Conservation (phyloP, 2,888 invertebrate genomes). For the Autographa gamma region DNA sequence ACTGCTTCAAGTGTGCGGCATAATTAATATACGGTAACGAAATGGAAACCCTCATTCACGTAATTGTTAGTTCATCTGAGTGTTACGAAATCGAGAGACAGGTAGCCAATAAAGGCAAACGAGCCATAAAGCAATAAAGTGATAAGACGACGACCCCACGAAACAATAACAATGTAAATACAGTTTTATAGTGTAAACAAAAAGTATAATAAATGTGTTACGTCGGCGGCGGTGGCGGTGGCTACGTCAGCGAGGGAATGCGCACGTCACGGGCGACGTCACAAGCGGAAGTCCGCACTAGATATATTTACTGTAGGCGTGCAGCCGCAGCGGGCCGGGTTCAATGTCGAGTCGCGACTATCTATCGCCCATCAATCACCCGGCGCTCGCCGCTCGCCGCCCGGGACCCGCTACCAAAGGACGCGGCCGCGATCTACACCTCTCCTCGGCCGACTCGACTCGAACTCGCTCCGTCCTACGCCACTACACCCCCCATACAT, state of each 20-base stretch:
- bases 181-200: conserved; percentile 87
- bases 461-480: conserved; percentile 50
- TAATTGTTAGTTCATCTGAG: conserved; percentile 39
- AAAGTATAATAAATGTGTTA: conserved; percentile 81
- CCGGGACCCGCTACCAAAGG: conserved; percentile 55
- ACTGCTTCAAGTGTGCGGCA: conserved; percentile 2
- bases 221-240: conserved; percentile 72
- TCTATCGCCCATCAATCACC: conserved; percentile 88
- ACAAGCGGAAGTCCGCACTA: conserved; percentile 85
- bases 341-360: conserved; percentile 85
- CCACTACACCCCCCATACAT: conserved; percentile 9
- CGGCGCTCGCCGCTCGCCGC: conserved; percentile 45
- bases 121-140: conserved; percentile 81
- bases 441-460: conserved; percentile 51
- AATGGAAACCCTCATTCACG: conserved; percentile 32
- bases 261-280: conserved; percentile 81
- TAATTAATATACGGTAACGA: not conserved
- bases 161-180: conserved; percentile 85
- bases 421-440: conserved; percentile 47
- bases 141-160: conserved; percentile 84
- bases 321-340: conserved; percentile 75
- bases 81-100: conserved; percentile 55
- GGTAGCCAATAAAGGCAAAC: conserved; percentile 71
- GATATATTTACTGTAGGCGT: conserved; percentile 80
- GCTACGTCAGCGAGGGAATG: conserved; percentile 55